phyloP scores from a whole-genome alignment of 2,888 invertebrate genomes.

The Erynnis tages region DNA sequence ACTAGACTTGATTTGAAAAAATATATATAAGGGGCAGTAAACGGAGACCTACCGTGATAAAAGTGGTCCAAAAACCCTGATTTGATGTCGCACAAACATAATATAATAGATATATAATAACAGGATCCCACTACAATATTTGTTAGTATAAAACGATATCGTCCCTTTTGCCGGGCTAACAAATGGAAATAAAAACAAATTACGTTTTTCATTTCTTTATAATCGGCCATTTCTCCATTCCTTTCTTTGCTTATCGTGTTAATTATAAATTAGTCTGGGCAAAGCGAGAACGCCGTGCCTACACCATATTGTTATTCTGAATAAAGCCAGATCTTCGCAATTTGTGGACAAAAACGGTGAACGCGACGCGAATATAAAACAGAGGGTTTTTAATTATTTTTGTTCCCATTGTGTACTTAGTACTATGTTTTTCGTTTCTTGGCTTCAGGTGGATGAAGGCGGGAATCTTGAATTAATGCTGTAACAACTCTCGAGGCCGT shows the following conservation, averaged over 20 bases:
- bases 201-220: background rate
- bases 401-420: conserved; percentile 39
- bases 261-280: conserved; percentile 50
- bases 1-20: too few relatives aligned
- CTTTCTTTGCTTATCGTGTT: conserved; percentile 43
- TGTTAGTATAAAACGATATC: too few relatives aligned
- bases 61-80: too few relatives aligned
- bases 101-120: too few relatives aligned
- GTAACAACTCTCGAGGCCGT: too few relatives aligned
- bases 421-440: conserved; percentile 12
- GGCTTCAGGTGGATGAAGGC: conserved; percentile 9
- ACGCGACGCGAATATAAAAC: conserved; percentile 57
- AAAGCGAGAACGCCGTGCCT: conserved; percentile 37
- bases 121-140: too few relatives aligned
- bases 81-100: too few relatives aligned
- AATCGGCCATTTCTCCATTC: conserved; percentile 1
- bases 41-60: too few relatives aligned
- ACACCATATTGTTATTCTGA: conserved; percentile 43
- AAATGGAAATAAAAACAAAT: background rate
- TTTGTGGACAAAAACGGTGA: conserved; percentile 57
- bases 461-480: background rate
- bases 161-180: too few relatives aligned
- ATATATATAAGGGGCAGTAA: too few relatives aligned
- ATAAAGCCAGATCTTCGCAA: conserved; percentile 54
- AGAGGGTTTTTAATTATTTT: conserved; percentile 56